phyloP scores from a whole-genome alignment of 2,113 vertebrate genomes.

The Colistium nudipinnis region DNA sequence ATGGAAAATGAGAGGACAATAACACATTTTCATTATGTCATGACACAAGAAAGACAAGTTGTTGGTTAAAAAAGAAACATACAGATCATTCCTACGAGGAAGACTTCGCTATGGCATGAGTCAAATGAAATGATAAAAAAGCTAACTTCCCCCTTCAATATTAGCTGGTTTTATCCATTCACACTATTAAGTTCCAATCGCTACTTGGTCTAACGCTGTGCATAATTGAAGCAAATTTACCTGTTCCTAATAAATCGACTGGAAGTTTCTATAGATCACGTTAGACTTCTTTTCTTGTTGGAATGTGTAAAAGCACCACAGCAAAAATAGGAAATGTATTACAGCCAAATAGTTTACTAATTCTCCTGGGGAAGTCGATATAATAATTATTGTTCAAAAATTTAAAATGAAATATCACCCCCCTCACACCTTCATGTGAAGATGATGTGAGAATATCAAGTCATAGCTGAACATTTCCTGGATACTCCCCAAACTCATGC shows the following conservation, averaged over 20 bases:
- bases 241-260: slow-evolving; percentile 9
- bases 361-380: too few species aligned
- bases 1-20: slow-evolving; percentile 63
- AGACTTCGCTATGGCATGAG: slow-evolving; percentile 15
- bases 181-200: slow-evolving; percentile 58
- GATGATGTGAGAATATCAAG: not conserved
- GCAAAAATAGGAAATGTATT: too few species aligned
- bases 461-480: not conserved
- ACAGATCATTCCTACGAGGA: slow-evolving; percentile 21
- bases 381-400: too few species aligned
- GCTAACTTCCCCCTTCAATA: slow-evolving; percentile 16
- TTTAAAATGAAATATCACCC: too few species aligned
- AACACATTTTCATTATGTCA: slow-evolving; percentile 52
- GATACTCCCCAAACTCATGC: not conserved
- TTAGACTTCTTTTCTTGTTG: too few species aligned
- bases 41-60: slow-evolving; percentile 35
- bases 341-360: too few species aligned
- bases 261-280: slow-evolving; percentile 6
- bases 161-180: slow-evolving; percentile 19
- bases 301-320: too few species aligned
- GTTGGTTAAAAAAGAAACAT: slow-evolving; percentile 55
- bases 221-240: slow-evolving; percentile 62
- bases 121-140: slow-evolving; percentile 9
- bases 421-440: too few species aligned
- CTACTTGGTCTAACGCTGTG: slow-evolving; percentile 43